phyloP scores from a whole-genome alignment of 2,113 vertebrate genomes.

The Hassar affinis region DNA sequence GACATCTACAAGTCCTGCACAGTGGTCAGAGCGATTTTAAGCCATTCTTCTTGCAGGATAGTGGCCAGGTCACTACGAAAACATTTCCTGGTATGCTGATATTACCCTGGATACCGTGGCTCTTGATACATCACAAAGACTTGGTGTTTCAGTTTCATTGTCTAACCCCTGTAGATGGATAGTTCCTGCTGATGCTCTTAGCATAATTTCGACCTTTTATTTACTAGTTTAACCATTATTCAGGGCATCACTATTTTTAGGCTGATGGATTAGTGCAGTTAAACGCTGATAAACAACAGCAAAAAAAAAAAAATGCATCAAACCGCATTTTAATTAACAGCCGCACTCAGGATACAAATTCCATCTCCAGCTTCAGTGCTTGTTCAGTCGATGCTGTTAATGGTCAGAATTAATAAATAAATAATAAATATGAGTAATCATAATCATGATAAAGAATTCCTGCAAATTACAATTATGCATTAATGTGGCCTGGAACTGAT shows the following conservation, averaged over 20 bases:
- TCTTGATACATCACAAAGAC: too few species aligned
- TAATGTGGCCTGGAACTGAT: background rate
- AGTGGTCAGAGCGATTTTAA: too few species aligned
- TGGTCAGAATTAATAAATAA: background rate
- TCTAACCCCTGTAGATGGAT: too few species aligned
- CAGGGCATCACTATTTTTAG: background rate
- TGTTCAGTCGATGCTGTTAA: background rate
- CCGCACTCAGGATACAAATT: background rate
- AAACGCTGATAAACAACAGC: background rate
- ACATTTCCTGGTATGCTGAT: too few species aligned
- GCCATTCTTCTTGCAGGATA: too few species aligned
- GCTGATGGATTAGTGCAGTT: background rate
- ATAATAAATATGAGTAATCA: background rate
- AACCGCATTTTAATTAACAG: background rate
- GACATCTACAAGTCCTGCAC: too few species aligned
- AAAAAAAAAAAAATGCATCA: too few species aligned
- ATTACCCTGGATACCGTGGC: too few species aligned
- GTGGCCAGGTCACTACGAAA: too few species aligned
- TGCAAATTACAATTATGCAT: background rate
- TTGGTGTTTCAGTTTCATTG: too few species aligned
- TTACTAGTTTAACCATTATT: background rate
- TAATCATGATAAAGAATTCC: background rate
- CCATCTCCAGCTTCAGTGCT: background rate
- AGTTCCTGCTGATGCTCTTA: too few species aligned
- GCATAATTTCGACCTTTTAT: too few species aligned